phyloP scores from a whole-genome alignment of 2,888 invertebrate species.

The Sycophila texana region DNA sequence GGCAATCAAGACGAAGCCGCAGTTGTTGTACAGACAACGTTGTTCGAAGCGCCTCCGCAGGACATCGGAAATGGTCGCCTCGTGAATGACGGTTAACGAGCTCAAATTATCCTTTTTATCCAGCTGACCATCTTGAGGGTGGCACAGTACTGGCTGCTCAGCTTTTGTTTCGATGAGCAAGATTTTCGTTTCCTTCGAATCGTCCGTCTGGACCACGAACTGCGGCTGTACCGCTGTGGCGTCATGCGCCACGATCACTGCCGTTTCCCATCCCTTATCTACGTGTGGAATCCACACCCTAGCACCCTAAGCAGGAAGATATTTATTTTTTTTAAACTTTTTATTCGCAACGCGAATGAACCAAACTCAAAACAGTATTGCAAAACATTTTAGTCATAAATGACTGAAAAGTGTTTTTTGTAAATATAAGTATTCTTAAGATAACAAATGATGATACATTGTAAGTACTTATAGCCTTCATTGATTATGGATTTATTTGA shows the following conservation, averaged over 20 bases:
- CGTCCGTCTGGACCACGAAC: background rate
- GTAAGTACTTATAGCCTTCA: too few relatives aligned
- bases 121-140: background rate
- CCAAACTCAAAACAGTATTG: background rate
- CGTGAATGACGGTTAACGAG: slow-evolving; percentile 1
- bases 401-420: too few relatives aligned
- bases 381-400: too few relatives aligned
- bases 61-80: slow-evolving; percentile 4
- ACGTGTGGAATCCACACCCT: slow-evolving; percentile 27
- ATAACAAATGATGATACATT: too few relatives aligned
- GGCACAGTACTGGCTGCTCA: slow-evolving; percentile 7
- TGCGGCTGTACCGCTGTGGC: background rate
- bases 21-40: slow-evolving; percentile 13
- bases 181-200: background rate
- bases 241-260: slow-evolving; percentile 27
- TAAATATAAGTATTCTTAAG: too few relatives aligned
- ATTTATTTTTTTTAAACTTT: background rate
- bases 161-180: background rate
- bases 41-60: slow-evolving; percentile 18
- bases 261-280: slow-evolving; percentile 20
- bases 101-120: slow-evolving; percentile 8
- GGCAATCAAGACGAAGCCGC: background rate
- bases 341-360: background rate
- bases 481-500: background rate
- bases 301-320: background rate